Percentiles rank a stretch among this genome's conserved stretches.
Conservation (phyloP, 2,888 invertebrate genomes). For the Lobophora halterata region DNA sequence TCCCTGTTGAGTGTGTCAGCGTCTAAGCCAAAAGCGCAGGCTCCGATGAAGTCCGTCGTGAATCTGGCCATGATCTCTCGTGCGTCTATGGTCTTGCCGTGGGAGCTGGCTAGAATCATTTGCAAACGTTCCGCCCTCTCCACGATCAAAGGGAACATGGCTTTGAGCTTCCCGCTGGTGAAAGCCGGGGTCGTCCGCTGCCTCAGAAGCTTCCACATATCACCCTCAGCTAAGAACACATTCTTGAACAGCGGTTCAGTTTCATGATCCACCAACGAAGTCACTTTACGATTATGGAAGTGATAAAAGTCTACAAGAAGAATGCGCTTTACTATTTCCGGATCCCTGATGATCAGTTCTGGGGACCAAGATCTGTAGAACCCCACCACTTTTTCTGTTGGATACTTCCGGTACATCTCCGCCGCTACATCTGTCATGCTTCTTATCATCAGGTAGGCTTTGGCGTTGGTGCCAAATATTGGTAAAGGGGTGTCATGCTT, state of each 20-base stretch:
- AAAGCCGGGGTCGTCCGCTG: conserved; percentile 49
- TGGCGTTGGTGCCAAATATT: conserved; percentile 19
- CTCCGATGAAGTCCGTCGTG: conserved; percentile 51
- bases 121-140: conserved; percentile 44
- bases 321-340: conserved; percentile 39
- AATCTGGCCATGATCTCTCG: conserved; percentile 50
- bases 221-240: conserved; percentile 47
- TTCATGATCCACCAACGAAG: background rate
- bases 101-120: background rate
- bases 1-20: conserved; percentile 42
- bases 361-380: conserved; percentile 39
- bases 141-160: conserved; percentile 49
- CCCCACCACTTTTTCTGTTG: conserved; percentile 45
- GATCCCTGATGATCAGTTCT: conserved; percentile 44
- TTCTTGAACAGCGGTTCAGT: conserved; percentile 40
- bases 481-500: conserved; percentile 27
- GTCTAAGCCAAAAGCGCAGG: conserved; percentile 49
- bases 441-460: conserved; percentile 4
- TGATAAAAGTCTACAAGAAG: conserved; percentile 33
- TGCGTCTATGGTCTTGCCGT: conserved; percentile 30
- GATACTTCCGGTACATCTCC: conserved; percentile 39
- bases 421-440: conserved; percentile 23
- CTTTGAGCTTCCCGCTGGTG: conserved; percentile 44
- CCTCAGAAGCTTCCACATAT: conserved; percentile 46
- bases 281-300: background rate